phyloP scores from a whole-genome alignment of 2,113 vertebrate genomes.

The Rhineura floridana region DNA sequence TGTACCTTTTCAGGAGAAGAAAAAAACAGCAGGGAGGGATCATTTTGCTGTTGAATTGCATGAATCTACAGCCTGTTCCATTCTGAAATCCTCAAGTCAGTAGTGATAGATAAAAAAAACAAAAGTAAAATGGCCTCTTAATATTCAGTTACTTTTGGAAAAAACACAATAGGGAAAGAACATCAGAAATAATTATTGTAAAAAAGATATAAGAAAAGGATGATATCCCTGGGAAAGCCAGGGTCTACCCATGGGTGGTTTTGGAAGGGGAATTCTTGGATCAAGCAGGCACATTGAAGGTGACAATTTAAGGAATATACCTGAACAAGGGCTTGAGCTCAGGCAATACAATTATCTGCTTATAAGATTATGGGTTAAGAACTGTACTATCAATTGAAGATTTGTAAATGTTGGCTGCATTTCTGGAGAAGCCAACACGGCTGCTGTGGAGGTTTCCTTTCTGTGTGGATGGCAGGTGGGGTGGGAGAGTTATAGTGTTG shows the following conservation, averaged over 20 bases:
- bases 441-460: background rate
- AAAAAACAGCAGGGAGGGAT: background rate
- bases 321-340: background rate
- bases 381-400: background rate
- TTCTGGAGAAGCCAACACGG: slow-evolving; percentile 5
- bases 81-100: background rate
- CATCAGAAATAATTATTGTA: no score
- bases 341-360: background rate
- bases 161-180: no score
- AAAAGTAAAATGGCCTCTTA: no score
- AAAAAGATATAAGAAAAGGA: background rate
- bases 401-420: background rate
- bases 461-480: background rate
- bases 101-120: background rate
- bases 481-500: background rate
- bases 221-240: background rate
- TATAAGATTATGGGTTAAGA: background rate
- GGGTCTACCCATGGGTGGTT: no score
- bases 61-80: background rate
- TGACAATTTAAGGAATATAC: background rate
- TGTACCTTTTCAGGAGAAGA: background rate
- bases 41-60: background rate
- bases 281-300: background rate
- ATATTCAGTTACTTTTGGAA: no score
- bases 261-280: background rate